Evolutionary conservation across 2,888 invertebrate genomes (phyloP).

Genomic region (Thera obeliscata): DNA sequence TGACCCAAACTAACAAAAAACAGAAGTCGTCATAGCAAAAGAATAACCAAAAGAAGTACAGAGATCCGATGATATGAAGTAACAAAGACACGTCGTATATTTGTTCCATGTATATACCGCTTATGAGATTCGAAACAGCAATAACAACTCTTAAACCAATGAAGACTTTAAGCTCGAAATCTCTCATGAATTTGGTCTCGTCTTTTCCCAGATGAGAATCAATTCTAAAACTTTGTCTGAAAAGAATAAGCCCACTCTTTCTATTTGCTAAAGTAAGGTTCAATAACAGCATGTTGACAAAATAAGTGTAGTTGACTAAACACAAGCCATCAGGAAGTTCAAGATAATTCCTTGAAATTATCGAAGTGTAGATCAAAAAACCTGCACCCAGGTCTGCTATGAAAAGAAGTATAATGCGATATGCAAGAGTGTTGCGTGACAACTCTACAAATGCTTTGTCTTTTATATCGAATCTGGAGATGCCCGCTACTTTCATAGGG

Average conservation of each 20-base stretch:
- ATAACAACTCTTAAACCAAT: slow-evolving; percentile 36
- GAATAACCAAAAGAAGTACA: slow-evolving; percentile 53
- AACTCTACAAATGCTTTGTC: slow-evolving; percentile 51
- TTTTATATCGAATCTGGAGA: slow-evolving; percentile 56
- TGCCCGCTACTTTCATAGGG: slow-evolving; percentile 52
- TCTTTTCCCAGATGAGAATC: slow-evolving; percentile 59
- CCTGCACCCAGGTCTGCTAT: slow-evolving; percentile 41
- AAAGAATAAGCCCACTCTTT: slow-evolving; percentile 47
- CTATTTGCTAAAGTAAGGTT: slow-evolving; percentile 56
- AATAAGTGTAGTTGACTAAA: slow-evolving; percentile 49
- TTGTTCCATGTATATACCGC: slow-evolving; percentile 47
- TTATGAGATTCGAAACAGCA: slow-evolving; percentile 38
- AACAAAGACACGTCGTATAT: slow-evolving; percentile 45
- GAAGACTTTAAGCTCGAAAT: slow-evolving; percentile 44
- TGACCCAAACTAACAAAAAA: slow-evolving; percentile 47
- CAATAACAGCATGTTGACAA: slow-evolving; percentile 49
- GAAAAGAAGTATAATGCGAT: slow-evolving; percentile 46
- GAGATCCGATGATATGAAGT: slow-evolving; percentile 47
- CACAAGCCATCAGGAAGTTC: slow-evolving; percentile 54
- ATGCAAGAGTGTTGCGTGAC: slow-evolving; percentile 43
- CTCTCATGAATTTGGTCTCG: slow-evolving; percentile 67
- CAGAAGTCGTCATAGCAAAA: slow-evolving; percentile 55
- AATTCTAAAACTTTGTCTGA: slow-evolving; percentile 56
- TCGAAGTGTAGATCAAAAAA: slow-evolving; percentile 50
- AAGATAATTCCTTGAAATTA: slow-evolving; percentile 44